Conservation (phyloP, 1,140 invertebrate genomes). For the Zeugodacus cucurbitae region DNA sequence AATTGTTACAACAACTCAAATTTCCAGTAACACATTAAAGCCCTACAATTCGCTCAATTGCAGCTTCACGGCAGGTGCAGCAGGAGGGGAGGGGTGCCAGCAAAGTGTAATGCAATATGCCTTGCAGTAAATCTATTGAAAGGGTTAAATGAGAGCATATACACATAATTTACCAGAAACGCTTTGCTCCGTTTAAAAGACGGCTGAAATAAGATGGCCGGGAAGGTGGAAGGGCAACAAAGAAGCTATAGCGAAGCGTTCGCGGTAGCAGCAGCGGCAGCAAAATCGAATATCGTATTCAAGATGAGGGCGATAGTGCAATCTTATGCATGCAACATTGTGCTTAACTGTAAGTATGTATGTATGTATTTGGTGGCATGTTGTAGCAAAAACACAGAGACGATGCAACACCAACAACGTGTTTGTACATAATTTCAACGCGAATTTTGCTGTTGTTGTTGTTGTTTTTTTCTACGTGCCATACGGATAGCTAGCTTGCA, state of each 20-base stretch:
- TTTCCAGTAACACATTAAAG: neutral
- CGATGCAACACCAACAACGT: neutral
- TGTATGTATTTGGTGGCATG: neutral
- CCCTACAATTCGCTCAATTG: neutral
- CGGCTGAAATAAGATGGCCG: neutral
- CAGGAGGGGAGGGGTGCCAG: neutral
- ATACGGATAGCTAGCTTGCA: neutral
- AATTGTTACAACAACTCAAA: too few species aligned
- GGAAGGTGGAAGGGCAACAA: neutral
- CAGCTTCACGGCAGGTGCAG: neutral
- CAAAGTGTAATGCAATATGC: conserved; percentile 17
- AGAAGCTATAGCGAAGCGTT: neutral
- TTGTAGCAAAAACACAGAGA: neutral
- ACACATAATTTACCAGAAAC: conserved; percentile 1
- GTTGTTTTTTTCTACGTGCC: neutral
- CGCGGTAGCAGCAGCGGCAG: neutral
- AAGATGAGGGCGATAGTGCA: conserved; percentile 31
- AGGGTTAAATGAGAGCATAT: conserved; percentile 32
- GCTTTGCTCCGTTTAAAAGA: neutral
- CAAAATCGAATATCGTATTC: conserved; percentile 35
- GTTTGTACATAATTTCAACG: neutral
- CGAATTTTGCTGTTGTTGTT: neutral
- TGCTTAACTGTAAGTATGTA: neutral
- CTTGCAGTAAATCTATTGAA: neutral
- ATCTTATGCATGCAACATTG: conserved; percentile 37